Conservation (phyloP, 1,140 invertebrate genomes). For the Apis cerana region DNA sequence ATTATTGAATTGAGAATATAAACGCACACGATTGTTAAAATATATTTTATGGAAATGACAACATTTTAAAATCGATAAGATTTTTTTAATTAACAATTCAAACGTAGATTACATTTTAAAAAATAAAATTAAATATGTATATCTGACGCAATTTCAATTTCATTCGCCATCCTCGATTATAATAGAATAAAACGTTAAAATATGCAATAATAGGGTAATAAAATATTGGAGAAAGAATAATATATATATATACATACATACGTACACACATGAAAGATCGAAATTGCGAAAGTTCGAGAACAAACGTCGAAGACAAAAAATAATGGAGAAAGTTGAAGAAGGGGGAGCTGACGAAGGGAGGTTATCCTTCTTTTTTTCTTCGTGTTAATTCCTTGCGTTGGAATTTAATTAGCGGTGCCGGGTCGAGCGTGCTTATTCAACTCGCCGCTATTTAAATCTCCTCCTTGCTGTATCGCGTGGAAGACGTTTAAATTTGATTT, state of each 20-base stretch:
- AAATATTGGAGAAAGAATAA: no score
- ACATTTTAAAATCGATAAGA: no score
- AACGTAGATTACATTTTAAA: no score
- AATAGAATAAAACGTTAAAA: no score
- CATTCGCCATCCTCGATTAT: no score
- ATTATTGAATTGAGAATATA: no score
- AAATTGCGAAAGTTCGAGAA: neutral
- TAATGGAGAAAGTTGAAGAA: constrained; percentile 6
- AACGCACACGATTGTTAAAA: no score
- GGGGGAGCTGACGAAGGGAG: neutral
- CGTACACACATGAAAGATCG: neutral
- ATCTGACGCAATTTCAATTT: no score
- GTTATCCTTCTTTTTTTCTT: constrained; percentile 27
- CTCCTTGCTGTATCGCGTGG: constrained; percentile 23
- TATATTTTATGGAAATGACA: no score
- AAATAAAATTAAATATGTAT: no score
- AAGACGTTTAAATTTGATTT: constrained; percentile 40
- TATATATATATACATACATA: neutral
- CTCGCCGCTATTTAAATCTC: constrained; percentile 39
- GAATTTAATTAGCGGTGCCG: constrained; percentile 34
- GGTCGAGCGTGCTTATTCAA: constrained; percentile 33
- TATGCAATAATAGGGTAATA: no score
- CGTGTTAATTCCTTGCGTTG: constrained; percentile 35
- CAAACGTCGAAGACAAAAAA: neutral
- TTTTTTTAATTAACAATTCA: no score